Percentiles rank a stretch among this genome's conserved stretches.
Evolutionary conservation across 2,113 vertebrate genomes (phyloP).

Genomic region (Lagopus muta): DNA sequence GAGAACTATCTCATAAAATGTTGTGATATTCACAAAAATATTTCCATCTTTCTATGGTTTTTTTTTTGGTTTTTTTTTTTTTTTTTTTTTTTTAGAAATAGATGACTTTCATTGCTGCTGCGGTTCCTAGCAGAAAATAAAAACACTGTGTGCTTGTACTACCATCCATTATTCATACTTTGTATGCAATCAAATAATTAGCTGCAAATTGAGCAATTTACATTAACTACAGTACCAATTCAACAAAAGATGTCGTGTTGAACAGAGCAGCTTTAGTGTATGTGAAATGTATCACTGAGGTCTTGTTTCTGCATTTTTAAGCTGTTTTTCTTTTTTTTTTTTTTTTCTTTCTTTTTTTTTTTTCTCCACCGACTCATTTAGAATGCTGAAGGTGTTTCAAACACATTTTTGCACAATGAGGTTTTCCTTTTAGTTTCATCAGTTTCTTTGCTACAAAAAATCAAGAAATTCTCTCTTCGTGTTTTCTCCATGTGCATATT

Average conservation of each 20-base stretch:
- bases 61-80: too few relatives aligned
- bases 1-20: neutral
- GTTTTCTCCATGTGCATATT: neutral
- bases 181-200: conserved; percentile 48
- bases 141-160: neutral
- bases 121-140: neutral
- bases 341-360: neutral
- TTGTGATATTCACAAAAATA: neutral
- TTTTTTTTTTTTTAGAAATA: neutral
- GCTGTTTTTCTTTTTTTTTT: neutral
- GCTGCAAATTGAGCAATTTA: conserved; percentile 43
- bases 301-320: neutral
- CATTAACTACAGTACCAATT: neutral
- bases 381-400: neutral
- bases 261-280: neutral
- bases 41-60: neutral
- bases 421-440: neutral
- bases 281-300: neutral
- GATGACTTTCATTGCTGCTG: neutral
- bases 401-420: neutral
- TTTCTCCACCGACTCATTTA: neutral
- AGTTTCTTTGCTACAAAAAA: neutral
- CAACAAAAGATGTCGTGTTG: neutral
- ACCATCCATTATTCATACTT: neutral
- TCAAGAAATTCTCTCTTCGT: neutral